Evolutionary conservation across 2,888 invertebrate species (phyloP).

Genomic region (Xestia ashworthii): DNA sequence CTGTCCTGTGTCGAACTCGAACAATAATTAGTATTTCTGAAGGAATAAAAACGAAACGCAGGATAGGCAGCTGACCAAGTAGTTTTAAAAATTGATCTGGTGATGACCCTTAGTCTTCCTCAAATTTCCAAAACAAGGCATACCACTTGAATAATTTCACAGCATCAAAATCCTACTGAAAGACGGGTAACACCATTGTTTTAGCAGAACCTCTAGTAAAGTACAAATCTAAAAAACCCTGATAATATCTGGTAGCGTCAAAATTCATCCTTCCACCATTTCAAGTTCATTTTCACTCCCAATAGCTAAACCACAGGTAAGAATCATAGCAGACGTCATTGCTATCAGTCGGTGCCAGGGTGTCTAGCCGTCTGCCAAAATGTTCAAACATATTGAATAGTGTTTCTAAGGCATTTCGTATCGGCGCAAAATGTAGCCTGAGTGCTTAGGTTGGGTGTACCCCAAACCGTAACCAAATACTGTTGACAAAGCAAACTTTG

Average conservation of each 20-base stretch:
- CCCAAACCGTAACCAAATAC: conserved; percentile 44
- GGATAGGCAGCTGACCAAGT: neutral
- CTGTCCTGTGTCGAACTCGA: neutral
- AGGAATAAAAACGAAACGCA: neutral
- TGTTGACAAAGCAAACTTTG: conserved; percentile 31
- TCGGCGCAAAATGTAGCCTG: conserved; percentile 29
- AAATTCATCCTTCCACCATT: no score
- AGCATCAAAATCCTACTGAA: neutral
- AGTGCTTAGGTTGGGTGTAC: conserved; percentile 27
- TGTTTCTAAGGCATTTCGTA: conserved; percentile 24
- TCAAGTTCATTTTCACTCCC: conserved; percentile 10
- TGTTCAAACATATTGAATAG: conserved; percentile 46
- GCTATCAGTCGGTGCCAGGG: conserved; percentile 38
- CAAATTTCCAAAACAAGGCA: neutral
- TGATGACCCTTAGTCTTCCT: neutral
- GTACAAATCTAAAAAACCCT: neutral
- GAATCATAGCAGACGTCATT: conserved; percentile 18
- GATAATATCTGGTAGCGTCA: neutral
- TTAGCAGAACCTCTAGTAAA: neutral
- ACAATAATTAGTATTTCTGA: no score
- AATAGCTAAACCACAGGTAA: conserved; percentile 31
- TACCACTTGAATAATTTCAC: neutral
- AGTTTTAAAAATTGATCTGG: neutral
- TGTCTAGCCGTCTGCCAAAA: conserved; percentile 55
- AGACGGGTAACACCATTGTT: neutral